Percentiles rank a stretch among this genome's conserved stretches.
Evolutionary conservation across 2,797 vertebrate genomes (phyloP).

Genomic region (Phyllotis vaccarum): DNA sequence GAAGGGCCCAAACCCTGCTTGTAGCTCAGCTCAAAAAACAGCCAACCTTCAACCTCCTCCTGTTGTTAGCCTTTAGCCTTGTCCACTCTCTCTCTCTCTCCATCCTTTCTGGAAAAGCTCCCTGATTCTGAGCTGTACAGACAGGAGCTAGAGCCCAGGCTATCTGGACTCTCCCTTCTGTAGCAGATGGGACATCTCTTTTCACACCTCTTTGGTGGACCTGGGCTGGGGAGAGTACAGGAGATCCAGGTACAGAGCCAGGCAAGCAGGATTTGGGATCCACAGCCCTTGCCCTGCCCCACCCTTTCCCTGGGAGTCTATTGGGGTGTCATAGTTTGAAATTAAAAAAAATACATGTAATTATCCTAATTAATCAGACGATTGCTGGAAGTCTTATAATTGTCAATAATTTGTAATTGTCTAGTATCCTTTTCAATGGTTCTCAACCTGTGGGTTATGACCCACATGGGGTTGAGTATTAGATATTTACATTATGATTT

Average conservation of each 20-base stretch:
- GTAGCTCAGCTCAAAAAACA: slow-evolving; percentile 51
- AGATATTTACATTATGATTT: background rate
- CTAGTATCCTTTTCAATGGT: background rate
- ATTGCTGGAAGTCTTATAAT: background rate
- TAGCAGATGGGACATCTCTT: background rate
- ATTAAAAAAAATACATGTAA: slow-evolving; percentile 51
- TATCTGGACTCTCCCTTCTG: background rate
- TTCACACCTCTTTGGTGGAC: background rate
- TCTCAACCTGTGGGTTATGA: background rate
- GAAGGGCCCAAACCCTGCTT: background rate
- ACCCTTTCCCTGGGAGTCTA: slow-evolving; percentile 55
- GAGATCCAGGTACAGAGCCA: background rate
- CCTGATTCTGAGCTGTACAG: background rate
- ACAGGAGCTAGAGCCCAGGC: background rate
- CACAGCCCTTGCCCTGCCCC: background rate
- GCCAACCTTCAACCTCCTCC: background rate
- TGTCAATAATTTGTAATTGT: background rate
- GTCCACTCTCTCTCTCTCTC: background rate
- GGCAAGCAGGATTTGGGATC: slow-evolving; percentile 2
- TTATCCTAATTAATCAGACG: slow-evolving; percentile 48
- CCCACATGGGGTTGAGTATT: background rate
- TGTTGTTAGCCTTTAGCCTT: background rate
- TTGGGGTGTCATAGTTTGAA: slow-evolving; percentile 51
- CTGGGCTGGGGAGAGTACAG: background rate
- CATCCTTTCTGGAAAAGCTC: background rate